Conservation (phyloP, 2,113 vertebrate species). For the Uria lomvia region DNA sequence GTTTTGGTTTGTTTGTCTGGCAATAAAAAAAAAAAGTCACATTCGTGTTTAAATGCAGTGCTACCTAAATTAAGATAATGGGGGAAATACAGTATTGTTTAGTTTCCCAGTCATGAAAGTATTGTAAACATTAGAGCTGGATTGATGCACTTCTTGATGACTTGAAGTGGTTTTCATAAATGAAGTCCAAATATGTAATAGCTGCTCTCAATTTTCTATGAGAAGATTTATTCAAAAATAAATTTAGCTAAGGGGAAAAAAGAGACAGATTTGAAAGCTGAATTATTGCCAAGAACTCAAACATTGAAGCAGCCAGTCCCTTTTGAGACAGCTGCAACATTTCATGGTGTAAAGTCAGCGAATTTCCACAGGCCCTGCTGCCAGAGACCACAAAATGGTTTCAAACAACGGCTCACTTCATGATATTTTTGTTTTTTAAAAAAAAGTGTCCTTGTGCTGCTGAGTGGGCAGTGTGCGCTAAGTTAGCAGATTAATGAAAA, state of each 20-base stretch:
- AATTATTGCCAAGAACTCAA: constrained; percentile 78
- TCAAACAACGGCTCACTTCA: constrained; percentile 89
- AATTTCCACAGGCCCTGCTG: constrained; percentile 85
- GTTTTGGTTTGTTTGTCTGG: not conserved
- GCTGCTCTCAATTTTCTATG: constrained; percentile 75
- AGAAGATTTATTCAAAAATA: constrained; percentile 81
- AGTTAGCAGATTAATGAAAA: constrained; percentile 89
- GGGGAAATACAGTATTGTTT: constrained; percentile 60
- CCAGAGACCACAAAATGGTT: constrained; percentile 91
- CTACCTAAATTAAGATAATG: constrained; percentile 70
- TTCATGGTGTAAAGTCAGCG: constrained; percentile 88
- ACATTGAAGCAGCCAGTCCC: constrained; percentile 75
- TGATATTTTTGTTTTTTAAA: constrained; percentile 73
- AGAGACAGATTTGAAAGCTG: constrained; percentile 78
- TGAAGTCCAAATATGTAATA: constrained; percentile 75
- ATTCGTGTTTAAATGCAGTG: constrained; percentile 56
- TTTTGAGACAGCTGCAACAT: constrained; percentile 87
- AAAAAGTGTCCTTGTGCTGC: constrained; percentile 75
- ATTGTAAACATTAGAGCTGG: constrained; percentile 59
- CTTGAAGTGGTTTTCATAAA: constrained; percentile 72
- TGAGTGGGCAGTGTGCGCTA: constrained; percentile 79
- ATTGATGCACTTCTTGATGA: constrained; percentile 48
- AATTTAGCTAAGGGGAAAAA: constrained; percentile 75
- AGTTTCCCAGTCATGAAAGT: constrained; percentile 59
- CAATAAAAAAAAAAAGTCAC: not conserved